These are phyloP conservation scores for Diglossa cyanea DNA, from an alignment of 2,797 vertebrate species.

Conservation along the genomic window DNA sequence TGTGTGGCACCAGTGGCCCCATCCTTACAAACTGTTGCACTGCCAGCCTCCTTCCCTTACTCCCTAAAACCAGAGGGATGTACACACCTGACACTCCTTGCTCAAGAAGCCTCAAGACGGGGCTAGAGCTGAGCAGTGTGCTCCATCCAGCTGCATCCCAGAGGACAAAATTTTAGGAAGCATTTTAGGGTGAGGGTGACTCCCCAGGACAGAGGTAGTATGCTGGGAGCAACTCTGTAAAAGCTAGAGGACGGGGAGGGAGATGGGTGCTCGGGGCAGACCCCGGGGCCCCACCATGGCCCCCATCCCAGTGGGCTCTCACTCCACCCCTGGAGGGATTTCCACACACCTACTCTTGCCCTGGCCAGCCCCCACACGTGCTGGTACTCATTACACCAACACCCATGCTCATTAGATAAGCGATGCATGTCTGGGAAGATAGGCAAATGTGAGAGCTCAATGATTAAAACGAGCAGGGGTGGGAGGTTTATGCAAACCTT, in stretches of 20 bases:
- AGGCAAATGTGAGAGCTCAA: neutral
- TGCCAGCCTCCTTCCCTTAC: neutral
- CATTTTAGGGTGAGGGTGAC: neutral
- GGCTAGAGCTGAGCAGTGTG: neutral
- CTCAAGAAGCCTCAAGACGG: neutral
- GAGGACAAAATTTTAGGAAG: neutral
- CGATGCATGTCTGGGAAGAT: neutral
- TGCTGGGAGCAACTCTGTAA: neutral
- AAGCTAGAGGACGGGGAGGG: neutral
- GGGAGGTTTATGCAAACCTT: neutral
- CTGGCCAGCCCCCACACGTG: accelerated
- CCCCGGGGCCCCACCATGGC: accelerated
- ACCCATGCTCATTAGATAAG: neutral
- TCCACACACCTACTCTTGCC: neutral
- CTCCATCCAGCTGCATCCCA: neutral
- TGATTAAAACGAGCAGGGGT: neutral
- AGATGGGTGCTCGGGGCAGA: too few relatives aligned
- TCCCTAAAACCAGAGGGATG: neutral
- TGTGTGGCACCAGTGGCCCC: neutral
- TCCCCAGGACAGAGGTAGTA: neutral
- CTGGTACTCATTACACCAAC: neutral
- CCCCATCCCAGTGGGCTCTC: neutral
- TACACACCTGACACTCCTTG: accelerated
- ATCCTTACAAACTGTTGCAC: neutral
- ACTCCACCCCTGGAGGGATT: neutral